Percentiles rank a stretch among this genome's conserved stretches.
These are phyloP conservation scores for Scartelaos histophorus DNA, from an alignment of 2,113 vertebrate genomes.

Conservation along the genomic window DNA sequence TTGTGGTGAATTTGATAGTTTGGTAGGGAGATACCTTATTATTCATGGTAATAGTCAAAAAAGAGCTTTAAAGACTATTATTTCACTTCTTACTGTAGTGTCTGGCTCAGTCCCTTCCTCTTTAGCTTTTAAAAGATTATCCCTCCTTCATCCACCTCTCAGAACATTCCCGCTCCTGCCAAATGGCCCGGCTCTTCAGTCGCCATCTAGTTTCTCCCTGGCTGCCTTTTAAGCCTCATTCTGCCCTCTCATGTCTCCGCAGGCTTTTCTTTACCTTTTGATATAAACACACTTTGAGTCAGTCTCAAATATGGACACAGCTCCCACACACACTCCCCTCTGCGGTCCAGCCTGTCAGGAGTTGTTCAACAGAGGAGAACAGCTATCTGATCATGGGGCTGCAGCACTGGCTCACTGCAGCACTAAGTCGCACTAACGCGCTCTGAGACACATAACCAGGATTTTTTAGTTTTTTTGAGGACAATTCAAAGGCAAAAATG, in stretches of 20 bases:
- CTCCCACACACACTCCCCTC: background rate
- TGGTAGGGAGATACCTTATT: background rate
- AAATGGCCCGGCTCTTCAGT: slow-evolving; percentile 33
- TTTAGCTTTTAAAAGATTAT: slow-evolving; percentile 17
- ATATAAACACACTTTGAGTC: slow-evolving; percentile 15
- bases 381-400: slow-evolving; percentile 23
- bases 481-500: background rate
- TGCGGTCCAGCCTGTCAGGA: slow-evolving; percentile 17
- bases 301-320: slow-evolving; percentile 6
- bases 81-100: slow-evolving; percentile 9
- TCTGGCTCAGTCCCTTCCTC: slow-evolving; percentile 11
- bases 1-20: background rate
- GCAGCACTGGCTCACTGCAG: slow-evolving; percentile 18
- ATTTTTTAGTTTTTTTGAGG: background rate
- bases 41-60: background rate
- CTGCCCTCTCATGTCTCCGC: slow-evolving; percentile 22
- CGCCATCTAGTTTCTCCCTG: slow-evolving; percentile 20
- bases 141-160: slow-evolving; percentile 24
- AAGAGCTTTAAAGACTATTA: background rate
- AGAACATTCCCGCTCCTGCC: slow-evolving; percentile 28
- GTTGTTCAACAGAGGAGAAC: background rate
- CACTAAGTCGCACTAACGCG: background rate
- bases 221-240: slow-evolving; percentile 34
- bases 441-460: too few relatives aligned
- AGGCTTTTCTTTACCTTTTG: slow-evolving; percentile 10